These are phyloP conservation scores for Tinamus guttatus DNA, from an alignment of 2,113 vertebrate species.

Conservation along the genomic window DNA sequence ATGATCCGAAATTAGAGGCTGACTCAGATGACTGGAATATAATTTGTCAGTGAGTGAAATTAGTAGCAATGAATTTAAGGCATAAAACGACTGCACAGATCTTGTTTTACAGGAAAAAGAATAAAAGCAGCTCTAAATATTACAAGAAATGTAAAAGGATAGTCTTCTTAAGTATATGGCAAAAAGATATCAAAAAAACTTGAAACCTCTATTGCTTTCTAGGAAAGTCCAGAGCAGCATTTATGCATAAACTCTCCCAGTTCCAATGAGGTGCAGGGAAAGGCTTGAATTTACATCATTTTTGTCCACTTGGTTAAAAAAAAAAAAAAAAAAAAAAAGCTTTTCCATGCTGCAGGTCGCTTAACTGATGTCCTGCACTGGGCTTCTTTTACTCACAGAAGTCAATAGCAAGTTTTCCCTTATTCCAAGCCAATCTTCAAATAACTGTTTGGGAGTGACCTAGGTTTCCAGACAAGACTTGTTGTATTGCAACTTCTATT, in stretches of 20 bases:
- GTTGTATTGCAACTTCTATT: not conserved
- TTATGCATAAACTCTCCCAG: not conserved
- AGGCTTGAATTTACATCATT: not conserved
- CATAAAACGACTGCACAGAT: slow-evolving; percentile 18
- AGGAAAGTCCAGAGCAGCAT: not conserved
- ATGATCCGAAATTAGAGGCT: slow-evolving; percentile 59
- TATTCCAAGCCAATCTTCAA: not conserved
- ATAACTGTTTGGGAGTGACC: not conserved
- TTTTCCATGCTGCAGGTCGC: not conserved
- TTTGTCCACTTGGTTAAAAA: not conserved
- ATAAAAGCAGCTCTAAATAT: slow-evolving; percentile 11
- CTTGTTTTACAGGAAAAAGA: slow-evolving; percentile 26
- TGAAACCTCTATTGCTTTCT: not conserved
- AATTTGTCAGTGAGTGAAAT: slow-evolving; percentile 35
- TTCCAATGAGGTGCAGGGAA: not conserved
- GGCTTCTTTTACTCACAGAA: not conserved
- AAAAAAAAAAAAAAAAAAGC: not conserved
- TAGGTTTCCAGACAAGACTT: not conserved
- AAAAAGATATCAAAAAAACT: not conserved
- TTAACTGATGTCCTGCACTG: not conserved
- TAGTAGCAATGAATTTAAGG: slow-evolving; percentile 44
- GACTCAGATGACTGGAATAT: slow-evolving; percentile 45
- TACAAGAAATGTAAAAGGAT: slow-evolving; percentile 18
- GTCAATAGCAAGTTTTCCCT: not conserved
- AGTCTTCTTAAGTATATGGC: not conserved